Conservation (phyloP, 2,888 invertebrate genomes). For the Oasisia sp. region DNA sequence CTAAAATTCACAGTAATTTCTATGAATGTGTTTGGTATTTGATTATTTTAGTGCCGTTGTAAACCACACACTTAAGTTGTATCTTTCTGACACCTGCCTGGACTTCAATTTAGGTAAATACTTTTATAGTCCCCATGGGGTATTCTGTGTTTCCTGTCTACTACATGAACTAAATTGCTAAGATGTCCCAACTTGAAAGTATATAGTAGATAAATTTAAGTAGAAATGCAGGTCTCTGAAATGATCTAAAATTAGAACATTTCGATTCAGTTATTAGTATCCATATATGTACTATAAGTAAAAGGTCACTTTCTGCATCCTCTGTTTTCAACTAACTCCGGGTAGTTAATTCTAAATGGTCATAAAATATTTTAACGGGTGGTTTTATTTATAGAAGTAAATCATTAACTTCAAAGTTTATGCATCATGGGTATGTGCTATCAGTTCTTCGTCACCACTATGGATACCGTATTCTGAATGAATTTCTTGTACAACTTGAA, state of each 20-base stretch:
- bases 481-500: too few relatives aligned
- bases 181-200: background rate
- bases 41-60: background rate
- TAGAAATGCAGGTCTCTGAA: background rate
- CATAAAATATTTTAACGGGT: too few relatives aligned
- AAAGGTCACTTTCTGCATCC: too few relatives aligned
- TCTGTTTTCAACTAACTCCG: too few relatives aligned
- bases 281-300: too few relatives aligned
- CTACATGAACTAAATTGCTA: background rate
- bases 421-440: too few relatives aligned
- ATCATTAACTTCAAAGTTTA: too few relatives aligned
- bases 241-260: background rate
- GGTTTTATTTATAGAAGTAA: too few relatives aligned
- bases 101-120: conserved; percentile 2
- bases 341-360: too few relatives aligned
- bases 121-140: background rate
- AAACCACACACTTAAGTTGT: background rate
- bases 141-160: background rate
- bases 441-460: too few relatives aligned
- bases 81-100: background rate
- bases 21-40: background rate
- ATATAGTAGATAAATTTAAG: background rate
- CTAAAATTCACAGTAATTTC: background rate
- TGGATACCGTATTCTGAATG: too few relatives aligned
- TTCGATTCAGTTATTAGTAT: too few relatives aligned